phyloP scores from a whole-genome alignment of 2,888 invertebrate genomes.

The Crossocerus cetratus region DNA sequence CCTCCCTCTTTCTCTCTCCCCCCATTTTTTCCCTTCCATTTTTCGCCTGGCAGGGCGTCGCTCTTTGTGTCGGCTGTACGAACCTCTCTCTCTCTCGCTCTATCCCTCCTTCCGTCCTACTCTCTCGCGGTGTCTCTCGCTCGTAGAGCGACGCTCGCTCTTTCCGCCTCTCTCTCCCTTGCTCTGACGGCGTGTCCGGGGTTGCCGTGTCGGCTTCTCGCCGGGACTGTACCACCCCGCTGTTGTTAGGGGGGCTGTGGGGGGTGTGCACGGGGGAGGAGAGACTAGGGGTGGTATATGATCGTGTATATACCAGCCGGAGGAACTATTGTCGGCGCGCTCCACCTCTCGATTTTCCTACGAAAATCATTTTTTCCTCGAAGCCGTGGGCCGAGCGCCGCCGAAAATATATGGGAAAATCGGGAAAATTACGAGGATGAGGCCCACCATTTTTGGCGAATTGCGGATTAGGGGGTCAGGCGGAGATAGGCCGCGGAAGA shows the following conservation, averaged over 20 bases:
- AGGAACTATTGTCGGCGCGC: slow-evolving; percentile 76
- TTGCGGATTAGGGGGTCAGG: slow-evolving; percentile 51
- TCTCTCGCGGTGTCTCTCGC: neutral
- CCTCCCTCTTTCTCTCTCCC: slow-evolving; percentile 1
- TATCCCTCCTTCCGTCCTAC: neutral
- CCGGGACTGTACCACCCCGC: slow-evolving; percentile 76
- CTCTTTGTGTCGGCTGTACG: slow-evolving; percentile 65
- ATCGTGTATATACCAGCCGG: slow-evolving; percentile 76
- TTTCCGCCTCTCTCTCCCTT: neutral
- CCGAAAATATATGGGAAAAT: slow-evolving; percentile 66
- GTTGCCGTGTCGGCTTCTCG: slow-evolving; percentile 66
- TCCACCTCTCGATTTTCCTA: slow-evolving; percentile 73
- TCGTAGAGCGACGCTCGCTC: slow-evolving; percentile 7
- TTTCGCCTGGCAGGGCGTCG: slow-evolving; percentile 49
- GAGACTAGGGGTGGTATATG: slow-evolving; percentile 77
- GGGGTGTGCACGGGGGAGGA: too few relatives aligned
- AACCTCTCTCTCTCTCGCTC: slow-evolving; percentile 9
- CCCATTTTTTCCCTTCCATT: slow-evolving; percentile 44
- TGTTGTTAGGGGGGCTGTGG: slow-evolving; percentile 72
- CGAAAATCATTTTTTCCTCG: slow-evolving; percentile 63
- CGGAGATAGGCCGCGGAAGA: slow-evolving; percentile 52
- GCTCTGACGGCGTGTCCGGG: slow-evolving; percentile 38
- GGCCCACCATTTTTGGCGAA: slow-evolving; percentile 72
- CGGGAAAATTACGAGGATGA: slow-evolving; percentile 27
- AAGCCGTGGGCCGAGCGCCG: slow-evolving; percentile 31